phyloP scores from a whole-genome alignment of 2,888 invertebrate species.

The Actias luna region DNA sequence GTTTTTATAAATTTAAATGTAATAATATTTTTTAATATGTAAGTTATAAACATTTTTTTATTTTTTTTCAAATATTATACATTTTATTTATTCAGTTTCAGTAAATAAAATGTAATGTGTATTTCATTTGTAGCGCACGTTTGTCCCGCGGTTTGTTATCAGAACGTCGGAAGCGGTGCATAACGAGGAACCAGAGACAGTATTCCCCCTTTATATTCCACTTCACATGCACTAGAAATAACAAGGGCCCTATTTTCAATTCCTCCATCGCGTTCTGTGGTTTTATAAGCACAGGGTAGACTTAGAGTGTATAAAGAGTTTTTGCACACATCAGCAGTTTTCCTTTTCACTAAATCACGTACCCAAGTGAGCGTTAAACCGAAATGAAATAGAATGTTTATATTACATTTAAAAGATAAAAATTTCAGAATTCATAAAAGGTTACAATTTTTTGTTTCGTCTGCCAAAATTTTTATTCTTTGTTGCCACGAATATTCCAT shows the following conservation, averaged over 20 bases:
- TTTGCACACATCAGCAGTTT: constrained; percentile 59
- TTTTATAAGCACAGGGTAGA: constrained; percentile 55
- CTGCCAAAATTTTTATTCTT: neutral
- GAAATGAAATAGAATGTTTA: neutral
- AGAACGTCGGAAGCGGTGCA: constrained; percentile 67
- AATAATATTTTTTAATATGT: too few species aligned
- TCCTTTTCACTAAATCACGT: constrained; percentile 38
- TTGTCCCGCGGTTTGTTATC: constrained; percentile 64
- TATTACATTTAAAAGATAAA: neutral
- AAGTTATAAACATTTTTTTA: too few species aligned
- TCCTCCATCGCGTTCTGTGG: constrained; percentile 63
- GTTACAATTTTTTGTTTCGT: neutral
- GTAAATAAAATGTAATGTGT: neutral
- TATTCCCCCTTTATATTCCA: constrained; percentile 73
- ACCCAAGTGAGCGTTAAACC: neutral
- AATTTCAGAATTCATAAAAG: neutral
- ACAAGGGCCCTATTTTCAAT: constrained; percentile 80
- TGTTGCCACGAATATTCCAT: constrained; percentile 10
- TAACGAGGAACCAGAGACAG: constrained; percentile 75
- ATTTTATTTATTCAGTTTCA: neutral
- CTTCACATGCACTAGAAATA: constrained; percentile 76
- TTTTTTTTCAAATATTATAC: too few species aligned
- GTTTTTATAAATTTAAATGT: too few species aligned
- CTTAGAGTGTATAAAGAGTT: constrained; percentile 63
- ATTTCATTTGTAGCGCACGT: constrained; percentile 20